phyloP scores from a whole-genome alignment of 2,113 vertebrate genomes.

The Isichthys henryi region DNA sequence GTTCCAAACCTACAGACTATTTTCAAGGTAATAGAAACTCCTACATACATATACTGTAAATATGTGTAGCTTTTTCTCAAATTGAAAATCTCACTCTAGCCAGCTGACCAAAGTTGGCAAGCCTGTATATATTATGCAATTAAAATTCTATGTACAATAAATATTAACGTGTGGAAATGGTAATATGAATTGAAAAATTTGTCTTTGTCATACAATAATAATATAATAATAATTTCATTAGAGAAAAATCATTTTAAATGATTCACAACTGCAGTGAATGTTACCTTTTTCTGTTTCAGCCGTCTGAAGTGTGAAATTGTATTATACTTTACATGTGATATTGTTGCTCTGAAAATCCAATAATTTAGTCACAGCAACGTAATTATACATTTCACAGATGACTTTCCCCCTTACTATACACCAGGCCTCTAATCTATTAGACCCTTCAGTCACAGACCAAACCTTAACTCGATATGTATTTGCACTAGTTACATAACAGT shows the following conservation, averaged over 20 bases:
- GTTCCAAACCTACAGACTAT: no score
- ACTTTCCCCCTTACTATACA: background rate
- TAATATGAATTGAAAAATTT: background rate
- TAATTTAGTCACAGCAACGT: background rate
- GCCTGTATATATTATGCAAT: background rate
- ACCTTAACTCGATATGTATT: background rate
- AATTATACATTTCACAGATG: background rate
- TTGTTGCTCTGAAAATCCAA: background rate
- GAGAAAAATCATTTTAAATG: background rate
- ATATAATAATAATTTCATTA: background rate
- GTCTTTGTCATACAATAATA: background rate
- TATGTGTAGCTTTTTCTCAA: no score
- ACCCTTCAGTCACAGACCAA: background rate
- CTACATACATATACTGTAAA: no score
- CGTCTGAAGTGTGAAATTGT: background rate
- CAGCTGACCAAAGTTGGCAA: no score
- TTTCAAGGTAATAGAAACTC: no score
- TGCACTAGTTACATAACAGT: background rate
- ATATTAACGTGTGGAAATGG: background rate
- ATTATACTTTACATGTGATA: background rate
- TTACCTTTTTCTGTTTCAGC: background rate
- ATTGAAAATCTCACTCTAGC: no score
- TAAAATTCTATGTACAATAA: background rate
- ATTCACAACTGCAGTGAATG: background rate
- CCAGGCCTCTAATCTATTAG: background rate